Conservation (phyloP, 1,140 invertebrate genomes). For the Cheumatopsyche charites region DNA sequence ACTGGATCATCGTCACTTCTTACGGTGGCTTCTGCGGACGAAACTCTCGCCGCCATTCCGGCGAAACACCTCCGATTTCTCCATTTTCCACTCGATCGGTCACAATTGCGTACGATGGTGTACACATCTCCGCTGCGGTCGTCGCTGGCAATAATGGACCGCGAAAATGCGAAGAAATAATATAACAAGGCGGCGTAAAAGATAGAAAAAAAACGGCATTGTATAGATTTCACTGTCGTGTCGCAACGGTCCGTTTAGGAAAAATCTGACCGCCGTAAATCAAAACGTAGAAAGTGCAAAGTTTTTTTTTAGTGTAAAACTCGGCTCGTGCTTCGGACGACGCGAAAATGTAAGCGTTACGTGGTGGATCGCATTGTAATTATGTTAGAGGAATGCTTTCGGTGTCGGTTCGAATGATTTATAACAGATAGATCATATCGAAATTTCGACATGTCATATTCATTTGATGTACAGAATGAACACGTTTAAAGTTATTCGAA, state of each 20-base stretch:
- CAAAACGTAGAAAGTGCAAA: slow-evolving; percentile 17
- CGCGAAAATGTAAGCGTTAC: too few species aligned
- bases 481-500: too few species aligned
- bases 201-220: slow-evolving; percentile 20
- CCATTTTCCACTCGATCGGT: slow-evolving; percentile 47
- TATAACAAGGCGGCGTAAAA: background rate
- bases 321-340: too few species aligned
- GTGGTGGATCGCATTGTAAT: too few species aligned
- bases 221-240: slow-evolving; percentile 42
- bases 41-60: slow-evolving; percentile 31
- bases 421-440: too few species aligned
- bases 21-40: slow-evolving; percentile 16
- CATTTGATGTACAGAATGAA: too few species aligned
- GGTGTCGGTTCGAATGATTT: too few species aligned
- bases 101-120: slow-evolving; percentile 45
- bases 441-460: too few species aligned
- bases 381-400: too few species aligned
- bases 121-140: slow-evolving; percentile 48
- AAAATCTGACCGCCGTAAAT: slow-evolving; percentile 18
- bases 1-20: slow-evolving; percentile 35
- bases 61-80: slow-evolving; percentile 44
- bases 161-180: background rate
- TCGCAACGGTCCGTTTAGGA: slow-evolving; percentile 27
- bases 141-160: background rate
- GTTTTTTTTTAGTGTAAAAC: slow-evolving; percentile 8